Evolutionary conservation across 2,113 vertebrate genomes (phyloP).

Genomic region (Cyprinus carpio): DNA sequence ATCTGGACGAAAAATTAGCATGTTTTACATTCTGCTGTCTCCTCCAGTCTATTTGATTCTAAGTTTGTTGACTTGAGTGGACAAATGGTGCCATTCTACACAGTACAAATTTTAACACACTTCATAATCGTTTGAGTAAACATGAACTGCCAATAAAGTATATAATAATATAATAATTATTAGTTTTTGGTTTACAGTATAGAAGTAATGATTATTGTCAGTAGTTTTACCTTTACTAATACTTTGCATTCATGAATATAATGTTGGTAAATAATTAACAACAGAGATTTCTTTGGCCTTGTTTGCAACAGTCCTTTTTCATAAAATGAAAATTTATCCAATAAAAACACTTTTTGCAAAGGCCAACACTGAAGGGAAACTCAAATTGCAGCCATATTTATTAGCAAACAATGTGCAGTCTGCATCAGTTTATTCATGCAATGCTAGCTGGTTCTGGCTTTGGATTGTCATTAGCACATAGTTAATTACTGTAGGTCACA

Average conservation of each 20-base stretch:
- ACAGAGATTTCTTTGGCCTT: not conserved
- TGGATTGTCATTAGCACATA: constrained; percentile 56
- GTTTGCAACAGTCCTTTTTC: not conserved
- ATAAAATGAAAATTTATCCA: not conserved
- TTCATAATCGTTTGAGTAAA: not conserved
- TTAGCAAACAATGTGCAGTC: not conserved
- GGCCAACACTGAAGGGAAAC: not conserved
- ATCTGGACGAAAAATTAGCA: not conserved
- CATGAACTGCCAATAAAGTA: not conserved
- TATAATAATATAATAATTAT: no score
- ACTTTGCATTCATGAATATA: not conserved
- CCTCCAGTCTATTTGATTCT: not conserved
- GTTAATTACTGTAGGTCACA: constrained; percentile 53
- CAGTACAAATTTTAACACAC: not conserved
- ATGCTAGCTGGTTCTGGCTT: constrained; percentile 38
- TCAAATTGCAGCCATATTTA: constrained; percentile 22
- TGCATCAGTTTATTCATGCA: constrained; percentile 13
- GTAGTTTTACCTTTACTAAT: no score
- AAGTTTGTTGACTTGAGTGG: not conserved
- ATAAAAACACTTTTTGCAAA: not conserved
- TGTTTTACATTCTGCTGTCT: constrained; percentile 26
- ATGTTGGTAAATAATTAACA: constrained; percentile 1
- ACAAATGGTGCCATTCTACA: not conserved
- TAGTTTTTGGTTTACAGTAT: no score
- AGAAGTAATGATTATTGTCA: no score